Percentiles rank a stretch among this genome's conserved stretches.
Evolutionary conservation across 2,797 vertebrate genomes (phyloP).

Genomic region (Sebastolobus altivelis): DNA sequence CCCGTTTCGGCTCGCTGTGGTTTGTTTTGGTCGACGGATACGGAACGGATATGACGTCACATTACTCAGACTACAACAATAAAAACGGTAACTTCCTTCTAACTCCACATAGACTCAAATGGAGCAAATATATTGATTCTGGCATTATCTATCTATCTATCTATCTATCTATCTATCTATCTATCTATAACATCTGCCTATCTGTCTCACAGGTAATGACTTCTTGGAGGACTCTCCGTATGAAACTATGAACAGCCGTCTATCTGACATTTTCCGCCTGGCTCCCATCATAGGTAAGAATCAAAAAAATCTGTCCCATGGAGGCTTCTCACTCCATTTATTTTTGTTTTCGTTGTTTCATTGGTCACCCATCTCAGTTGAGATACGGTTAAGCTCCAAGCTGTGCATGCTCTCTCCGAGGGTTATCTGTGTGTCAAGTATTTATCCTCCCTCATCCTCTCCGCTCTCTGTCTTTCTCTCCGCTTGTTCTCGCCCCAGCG

Average conservation of each 20-base stretch:
- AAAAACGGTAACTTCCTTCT: too few relatives aligned
- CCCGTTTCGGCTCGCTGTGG: too few relatives aligned
- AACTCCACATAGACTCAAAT: too few relatives aligned
- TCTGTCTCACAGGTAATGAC: slow-evolving; percentile 89
- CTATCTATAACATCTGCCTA: not conserved
- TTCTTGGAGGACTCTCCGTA: slow-evolving; percentile 97
- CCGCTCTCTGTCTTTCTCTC: slow-evolving; percentile 47
- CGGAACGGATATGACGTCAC: too few relatives aligned
- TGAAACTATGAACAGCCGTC: slow-evolving; percentile 94
- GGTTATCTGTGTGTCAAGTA: slow-evolving; percentile 62
- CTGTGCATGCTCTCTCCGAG: slow-evolving; percentile 59
- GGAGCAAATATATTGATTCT: rapidly evolving
- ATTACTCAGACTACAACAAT: too few relatives aligned
- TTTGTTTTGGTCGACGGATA: too few relatives aligned
- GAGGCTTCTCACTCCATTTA: slow-evolving; percentile 12
- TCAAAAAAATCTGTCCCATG: not conserved
- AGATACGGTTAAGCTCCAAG: slow-evolving; percentile 28
- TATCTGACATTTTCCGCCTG: slow-evolving; percentile 96
- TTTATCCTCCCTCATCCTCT: slow-evolving; percentile 53
- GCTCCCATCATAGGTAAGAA: slow-evolving; percentile 96
- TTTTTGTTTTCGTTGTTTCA: slow-evolving; percentile 4
- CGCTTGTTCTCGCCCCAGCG: slow-evolving; percentile 51
- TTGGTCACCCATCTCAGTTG: slow-evolving; percentile 10
- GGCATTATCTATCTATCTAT: not conserved
- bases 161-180: not conserved